Evolutionary conservation across 2,888 invertebrate genomes (phyloP), one percentile per base, ranked within the genome.

Genomic region (Lithosia quadra): DNA sequence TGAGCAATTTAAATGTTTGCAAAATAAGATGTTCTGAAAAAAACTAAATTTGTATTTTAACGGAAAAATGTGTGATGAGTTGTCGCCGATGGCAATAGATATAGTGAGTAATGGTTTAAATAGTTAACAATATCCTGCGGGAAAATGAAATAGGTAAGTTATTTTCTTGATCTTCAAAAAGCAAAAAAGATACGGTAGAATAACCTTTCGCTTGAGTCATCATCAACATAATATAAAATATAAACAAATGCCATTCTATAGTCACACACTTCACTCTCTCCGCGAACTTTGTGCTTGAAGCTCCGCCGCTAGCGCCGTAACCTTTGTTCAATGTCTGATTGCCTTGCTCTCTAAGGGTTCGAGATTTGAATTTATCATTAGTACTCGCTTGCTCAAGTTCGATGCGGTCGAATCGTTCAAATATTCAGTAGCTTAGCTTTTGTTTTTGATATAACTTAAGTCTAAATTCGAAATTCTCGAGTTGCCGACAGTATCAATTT

Each of bases 321-420:
- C 91, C 91, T 92, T 91, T 92, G 92, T 90, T 85, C 88, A 85
- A 83, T 86, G 88, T 87, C 90, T 92, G 93, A 93, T 93, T 93
- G 93, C 93, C 90, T 91, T 89, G 90, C 90, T 90, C 92, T 88
- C 92, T 36, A 72, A 86, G 86, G 91, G 84, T 84, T 87, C 81
- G 84, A 86, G 90, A 93, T 92, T 93, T 93, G 92, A 93, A 93
- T 94, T 92, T 94, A 93, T 92, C 92, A 92, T 92, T 92, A 91
- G 89, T 87, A 84, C 83, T 85, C 83, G 65, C 86, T 85, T 84
- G 80, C 78, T 75, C 76, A 76, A 82, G 82, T 84, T 85, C 87
- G 86, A 87, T 87, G 88, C 83, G 86, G 89, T 86, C 77, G 81
- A 71, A 75, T 77, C 80, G 79, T 86, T 92, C 85, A 91, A 92